Evolutionary conservation across 1,140 invertebrate genomes (phyloP).

Genomic region (Philaenus spumarius): DNA sequence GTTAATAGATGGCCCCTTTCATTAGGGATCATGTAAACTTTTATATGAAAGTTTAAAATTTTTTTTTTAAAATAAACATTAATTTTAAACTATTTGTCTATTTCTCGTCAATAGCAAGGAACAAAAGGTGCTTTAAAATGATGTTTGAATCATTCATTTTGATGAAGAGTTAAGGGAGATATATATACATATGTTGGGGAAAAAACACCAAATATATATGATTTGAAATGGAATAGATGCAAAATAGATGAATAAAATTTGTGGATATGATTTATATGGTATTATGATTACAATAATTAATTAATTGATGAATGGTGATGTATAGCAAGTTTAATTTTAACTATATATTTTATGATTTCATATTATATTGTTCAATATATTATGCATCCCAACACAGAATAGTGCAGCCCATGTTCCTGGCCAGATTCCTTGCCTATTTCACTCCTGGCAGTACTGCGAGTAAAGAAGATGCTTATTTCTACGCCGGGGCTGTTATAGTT

Average conservation of each 20-base stretch:
- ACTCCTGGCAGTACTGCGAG: constrained; percentile 36
- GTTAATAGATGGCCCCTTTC: too few species aligned
- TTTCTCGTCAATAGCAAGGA: too few species aligned
- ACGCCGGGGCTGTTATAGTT: constrained; percentile 57
- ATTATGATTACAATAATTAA: not conserved
- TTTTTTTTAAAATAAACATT: too few species aligned
- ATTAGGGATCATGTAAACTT: too few species aligned
- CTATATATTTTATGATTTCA: not conserved
- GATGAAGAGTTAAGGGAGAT: too few species aligned
- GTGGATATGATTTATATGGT: not conserved
- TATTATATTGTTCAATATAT: not conserved
- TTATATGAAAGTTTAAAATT: too few species aligned
- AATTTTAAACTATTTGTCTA: too few species aligned
- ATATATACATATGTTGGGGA: too few species aligned
- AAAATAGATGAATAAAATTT: not conserved
- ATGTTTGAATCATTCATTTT: too few species aligned
- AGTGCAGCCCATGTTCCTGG: constrained; percentile 63
- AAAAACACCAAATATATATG: too few species aligned
- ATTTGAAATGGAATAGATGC: not conserved
- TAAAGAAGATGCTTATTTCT: constrained; percentile 52
- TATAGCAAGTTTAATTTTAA: not conserved
- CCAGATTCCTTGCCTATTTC: constrained; percentile 63
- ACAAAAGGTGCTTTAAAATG: too few species aligned
- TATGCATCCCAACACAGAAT: constrained; percentile 45
- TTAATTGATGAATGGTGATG: not conserved